Conservation (phyloP, 2,113 vertebrate genomes). For the Octodon degus region DNA sequence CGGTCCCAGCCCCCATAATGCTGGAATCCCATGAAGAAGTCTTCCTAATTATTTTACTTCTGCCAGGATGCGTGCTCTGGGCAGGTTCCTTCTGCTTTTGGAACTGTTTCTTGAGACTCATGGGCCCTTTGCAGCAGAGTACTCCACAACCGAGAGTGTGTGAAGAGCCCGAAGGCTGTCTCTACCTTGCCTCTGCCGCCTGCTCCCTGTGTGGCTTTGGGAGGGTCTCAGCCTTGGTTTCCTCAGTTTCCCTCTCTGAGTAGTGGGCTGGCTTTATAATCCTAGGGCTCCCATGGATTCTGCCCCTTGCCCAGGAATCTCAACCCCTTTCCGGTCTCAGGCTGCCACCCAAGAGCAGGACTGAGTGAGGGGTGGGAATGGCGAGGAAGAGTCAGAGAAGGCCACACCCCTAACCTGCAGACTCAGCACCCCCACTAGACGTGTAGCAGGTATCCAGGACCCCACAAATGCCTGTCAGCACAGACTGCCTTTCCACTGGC, state of each 20-base stretch:
- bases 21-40: not conserved
- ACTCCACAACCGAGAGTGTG: not conserved
- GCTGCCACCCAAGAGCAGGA: not conserved
- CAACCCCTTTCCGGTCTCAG: not conserved
- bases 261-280: not conserved
- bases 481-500: not conserved
- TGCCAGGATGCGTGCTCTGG: not conserved
- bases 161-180: not conserved
- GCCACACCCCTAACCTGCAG: fast-evolving
- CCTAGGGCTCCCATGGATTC: not conserved
- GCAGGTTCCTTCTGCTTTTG: not conserved
- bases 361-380: not conserved
- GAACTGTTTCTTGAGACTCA: not conserved
- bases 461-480: not conserved
- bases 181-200: not conserved
- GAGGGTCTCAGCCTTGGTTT: not conserved
- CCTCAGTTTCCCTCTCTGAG: slow-evolving; percentile 9
- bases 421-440: not conserved
- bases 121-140: not conserved
- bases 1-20: not conserved
- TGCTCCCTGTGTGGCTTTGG: not conserved
- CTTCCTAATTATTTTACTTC: not conserved
- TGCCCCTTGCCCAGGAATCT: not conserved
- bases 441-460: not conserved
- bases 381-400: not conserved